Evolutionary conservation across 2,888 invertebrate species (phyloP), one percentile per base, ranked within the genome.

Genomic region (Caenorhabditis doughertyi): DNA sequence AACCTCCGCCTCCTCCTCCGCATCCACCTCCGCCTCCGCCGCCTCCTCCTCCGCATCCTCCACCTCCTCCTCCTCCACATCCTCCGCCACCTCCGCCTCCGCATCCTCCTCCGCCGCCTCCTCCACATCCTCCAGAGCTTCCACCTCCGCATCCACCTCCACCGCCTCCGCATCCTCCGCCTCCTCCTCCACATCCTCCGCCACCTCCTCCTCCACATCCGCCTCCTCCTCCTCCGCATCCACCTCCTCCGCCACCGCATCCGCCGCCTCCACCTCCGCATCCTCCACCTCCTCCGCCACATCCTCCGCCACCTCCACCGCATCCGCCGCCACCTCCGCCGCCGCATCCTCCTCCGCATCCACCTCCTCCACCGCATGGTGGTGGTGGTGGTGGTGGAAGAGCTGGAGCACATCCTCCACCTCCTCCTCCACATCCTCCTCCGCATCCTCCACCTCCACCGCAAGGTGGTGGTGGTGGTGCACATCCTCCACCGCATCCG

Each of bases 371-470:
- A n/a, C 79, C 70, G 21, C 76, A 79, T 53, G 71, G 44, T 79
- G 64, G 49, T 39, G 39, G 39, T 58, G 58, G 32, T 62, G 68
- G 29, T 51, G 68, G 55, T 58, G 68, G 68, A 32, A 55, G 55
- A 32, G 55, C 55, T 68, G 68, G 55, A 39, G 62, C 68, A 13
- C 68, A 60, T 53, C 68, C 68, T 29, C 68, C 76, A 16, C 67
- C 60, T n/a, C 74, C 53, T 18, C 77, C 68, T n/a, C 79, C 70
- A 21, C 76, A 79, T 53, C 83, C 67, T 29, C 83, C 79, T 21
- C 81, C 76, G 27, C 81, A 76, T 47, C 82, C 62, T 60, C 74
- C 70, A 65, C 68, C 68, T 39, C 70, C 74, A 47, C n/a, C n/a
- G n/a, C 76, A 49, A 39, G 72, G 47, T 80, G 65, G 51, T 49